These are phyloP conservation scores for Poliocrania exsul DNA, from an alignment of 2,797 vertebrate genomes.

Conservation along the genomic window DNA sequence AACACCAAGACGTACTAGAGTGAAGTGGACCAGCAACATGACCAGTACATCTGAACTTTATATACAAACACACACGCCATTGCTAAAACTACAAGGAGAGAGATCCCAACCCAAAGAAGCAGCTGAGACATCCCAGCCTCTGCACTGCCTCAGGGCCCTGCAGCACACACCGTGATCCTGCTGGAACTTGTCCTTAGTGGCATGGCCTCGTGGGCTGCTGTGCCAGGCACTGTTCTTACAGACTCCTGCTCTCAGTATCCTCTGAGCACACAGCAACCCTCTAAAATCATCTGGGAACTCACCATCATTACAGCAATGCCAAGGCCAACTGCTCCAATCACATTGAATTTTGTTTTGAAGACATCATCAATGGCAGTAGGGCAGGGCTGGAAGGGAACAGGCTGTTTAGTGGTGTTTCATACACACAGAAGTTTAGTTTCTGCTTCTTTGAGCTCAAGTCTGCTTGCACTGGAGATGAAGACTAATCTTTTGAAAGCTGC, in stretches of 20 bases:
- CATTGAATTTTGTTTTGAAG: slow-evolving; percentile 90
- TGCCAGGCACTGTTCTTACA: not conserved
- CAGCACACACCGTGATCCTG: not conserved
- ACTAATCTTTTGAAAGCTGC: not conserved
- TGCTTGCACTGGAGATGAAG: not conserved
- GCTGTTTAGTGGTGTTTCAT: not conserved
- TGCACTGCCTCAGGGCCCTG: not conserved
- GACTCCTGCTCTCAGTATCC: not conserved
- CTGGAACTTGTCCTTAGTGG: not conserved
- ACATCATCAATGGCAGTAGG: slow-evolving; percentile 86
- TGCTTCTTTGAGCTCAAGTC: not conserved
- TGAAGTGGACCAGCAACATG: not conserved
- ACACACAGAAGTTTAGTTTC: not conserved
- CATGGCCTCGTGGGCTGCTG: not conserved
- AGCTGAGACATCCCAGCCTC: not conserved
- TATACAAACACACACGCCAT: too few relatives aligned
- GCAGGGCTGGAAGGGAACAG: slow-evolving; percentile 80
- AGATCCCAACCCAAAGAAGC: not conserved
- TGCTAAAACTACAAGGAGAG: not conserved
- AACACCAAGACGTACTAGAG: not conserved
- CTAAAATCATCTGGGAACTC: slow-evolving; percentile 39
- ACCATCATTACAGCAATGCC: slow-evolving; percentile 92
- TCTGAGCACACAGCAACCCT: not conserved
- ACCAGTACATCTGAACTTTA: not conserved
- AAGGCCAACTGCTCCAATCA: slow-evolving; percentile 91